A percentile compares a stretch with the other conserved stretches of the same genome.
Conservation (phyloP, 2,797 vertebrate genomes). For the Avahi laniger region DNA sequence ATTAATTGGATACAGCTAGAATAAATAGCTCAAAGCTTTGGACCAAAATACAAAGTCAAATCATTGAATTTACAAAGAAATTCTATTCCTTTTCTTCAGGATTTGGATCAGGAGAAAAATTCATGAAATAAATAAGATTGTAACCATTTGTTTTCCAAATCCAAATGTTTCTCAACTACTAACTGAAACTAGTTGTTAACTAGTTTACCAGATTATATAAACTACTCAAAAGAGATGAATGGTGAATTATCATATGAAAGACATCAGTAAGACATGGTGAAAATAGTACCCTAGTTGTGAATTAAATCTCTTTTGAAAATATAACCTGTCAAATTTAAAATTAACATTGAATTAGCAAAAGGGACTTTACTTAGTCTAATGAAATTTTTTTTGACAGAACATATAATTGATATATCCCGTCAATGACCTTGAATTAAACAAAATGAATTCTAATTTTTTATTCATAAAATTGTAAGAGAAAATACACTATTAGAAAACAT, state of each 20-base stretch:
- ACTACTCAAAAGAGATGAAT: background rate
- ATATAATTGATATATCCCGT: background rate
- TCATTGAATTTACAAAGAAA: background rate
- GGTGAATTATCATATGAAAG: background rate
- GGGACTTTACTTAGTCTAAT: background rate
- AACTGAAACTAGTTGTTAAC: background rate
- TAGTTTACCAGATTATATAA: background rate
- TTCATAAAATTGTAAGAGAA: background rate
- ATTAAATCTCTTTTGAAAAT: background rate
- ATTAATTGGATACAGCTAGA: background rate
- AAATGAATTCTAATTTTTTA: background rate
- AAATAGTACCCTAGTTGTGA: background rate
- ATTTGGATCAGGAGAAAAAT: slow-evolving; percentile 2
- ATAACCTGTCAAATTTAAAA: slow-evolving; percentile 21
- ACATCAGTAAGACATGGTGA: background rate
- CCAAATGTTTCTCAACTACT: background rate
- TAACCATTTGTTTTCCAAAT: background rate
- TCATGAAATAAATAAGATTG: background rate
- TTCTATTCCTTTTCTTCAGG: background rate
- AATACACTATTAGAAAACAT: background rate
- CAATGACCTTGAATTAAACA: background rate
- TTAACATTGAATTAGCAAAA: slow-evolving; percentile 5
- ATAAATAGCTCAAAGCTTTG: background rate
- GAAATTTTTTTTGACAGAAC: slow-evolving; percentile 4
- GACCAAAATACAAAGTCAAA: background rate